A percentile compares a stretch with the other conserved stretches of the same genome.
Conservation (phyloP, 2,797 vertebrate genomes). For the Poecilia picta region DNA sequence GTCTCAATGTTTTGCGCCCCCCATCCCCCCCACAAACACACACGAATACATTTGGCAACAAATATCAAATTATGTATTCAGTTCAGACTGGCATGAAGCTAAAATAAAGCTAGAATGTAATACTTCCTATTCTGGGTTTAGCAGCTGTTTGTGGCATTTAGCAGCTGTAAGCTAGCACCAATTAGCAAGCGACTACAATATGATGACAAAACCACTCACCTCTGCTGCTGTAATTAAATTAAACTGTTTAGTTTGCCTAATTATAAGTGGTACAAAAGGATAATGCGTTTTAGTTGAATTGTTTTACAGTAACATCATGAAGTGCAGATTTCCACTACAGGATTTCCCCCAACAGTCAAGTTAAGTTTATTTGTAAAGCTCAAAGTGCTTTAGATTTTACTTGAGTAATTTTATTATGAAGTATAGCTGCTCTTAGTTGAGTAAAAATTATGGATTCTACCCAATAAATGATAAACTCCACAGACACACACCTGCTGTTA, state of each 20-base stretch:
- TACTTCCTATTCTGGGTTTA: background rate
- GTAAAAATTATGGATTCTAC: too few relatives aligned
- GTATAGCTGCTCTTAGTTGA: too few relatives aligned
- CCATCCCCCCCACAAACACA: too few relatives aligned
- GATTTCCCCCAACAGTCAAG: too few relatives aligned
- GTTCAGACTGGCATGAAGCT: background rate
- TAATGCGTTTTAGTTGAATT: background rate
- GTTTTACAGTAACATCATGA: background rate
- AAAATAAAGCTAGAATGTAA: background rate
- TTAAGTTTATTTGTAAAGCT: too few relatives aligned
- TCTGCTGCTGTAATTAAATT: constrained; percentile 2
- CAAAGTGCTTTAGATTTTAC: too few relatives aligned
- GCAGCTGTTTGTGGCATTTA: constrained; percentile 53
- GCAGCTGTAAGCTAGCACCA: constrained; percentile 19
- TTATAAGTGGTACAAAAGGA: background rate
- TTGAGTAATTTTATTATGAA: too few relatives aligned
- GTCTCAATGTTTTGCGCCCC: background rate
- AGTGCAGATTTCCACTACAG: too few relatives aligned
- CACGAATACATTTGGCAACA: background rate
- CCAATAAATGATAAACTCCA: too few relatives aligned
- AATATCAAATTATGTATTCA: background rate
- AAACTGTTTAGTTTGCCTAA: background rate
- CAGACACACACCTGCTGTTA: too few relatives aligned
- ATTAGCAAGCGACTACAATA: background rate
- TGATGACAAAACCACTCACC: background rate